These are phyloP conservation scores for Stenurella melanura DNA, from an alignment of 2,888 invertebrate genomes.

Conservation along the genomic window DNA sequence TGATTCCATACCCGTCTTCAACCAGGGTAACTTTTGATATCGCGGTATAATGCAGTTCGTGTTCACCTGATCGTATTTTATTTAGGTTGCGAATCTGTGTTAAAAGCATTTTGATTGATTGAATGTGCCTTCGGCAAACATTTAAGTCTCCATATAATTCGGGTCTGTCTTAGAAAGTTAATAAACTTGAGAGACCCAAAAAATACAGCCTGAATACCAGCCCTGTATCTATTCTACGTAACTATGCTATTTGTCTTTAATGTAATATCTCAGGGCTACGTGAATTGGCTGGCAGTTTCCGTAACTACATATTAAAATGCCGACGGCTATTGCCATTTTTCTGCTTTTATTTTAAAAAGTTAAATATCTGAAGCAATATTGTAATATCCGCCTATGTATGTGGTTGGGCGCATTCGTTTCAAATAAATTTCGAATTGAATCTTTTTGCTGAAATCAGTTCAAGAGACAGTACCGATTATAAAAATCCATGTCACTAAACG, in stretches of 20 bases:
- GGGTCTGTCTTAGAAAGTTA: not conserved
- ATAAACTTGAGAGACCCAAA: not conserved
- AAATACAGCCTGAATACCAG: not conserved
- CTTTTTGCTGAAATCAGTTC: no score
- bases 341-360: no score
- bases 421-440: no score
- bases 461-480: no score
- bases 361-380: no score
- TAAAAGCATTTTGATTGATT: slow-evolving; percentile 7
- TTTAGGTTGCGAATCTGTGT: not conserved
- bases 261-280: not conserved
- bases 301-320: no score
- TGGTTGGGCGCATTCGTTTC: no score
- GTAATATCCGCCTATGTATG: no score
- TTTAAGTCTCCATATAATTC: not conserved
- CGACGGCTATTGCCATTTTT: no score
- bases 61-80: not conserved
- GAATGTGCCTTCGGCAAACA: slow-evolving; percentile 2
- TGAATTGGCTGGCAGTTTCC: not conserved
- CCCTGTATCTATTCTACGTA: not conserved
- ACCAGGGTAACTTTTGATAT: no score
- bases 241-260: not conserved
- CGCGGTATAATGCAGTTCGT: not conserved
- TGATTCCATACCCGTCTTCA: no score
- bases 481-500: no score